Evolutionary conservation across 1,140 invertebrate species (phyloP), one percentile per base, ranked within the genome.

Genomic region (Drosophila baimaii): DNA sequence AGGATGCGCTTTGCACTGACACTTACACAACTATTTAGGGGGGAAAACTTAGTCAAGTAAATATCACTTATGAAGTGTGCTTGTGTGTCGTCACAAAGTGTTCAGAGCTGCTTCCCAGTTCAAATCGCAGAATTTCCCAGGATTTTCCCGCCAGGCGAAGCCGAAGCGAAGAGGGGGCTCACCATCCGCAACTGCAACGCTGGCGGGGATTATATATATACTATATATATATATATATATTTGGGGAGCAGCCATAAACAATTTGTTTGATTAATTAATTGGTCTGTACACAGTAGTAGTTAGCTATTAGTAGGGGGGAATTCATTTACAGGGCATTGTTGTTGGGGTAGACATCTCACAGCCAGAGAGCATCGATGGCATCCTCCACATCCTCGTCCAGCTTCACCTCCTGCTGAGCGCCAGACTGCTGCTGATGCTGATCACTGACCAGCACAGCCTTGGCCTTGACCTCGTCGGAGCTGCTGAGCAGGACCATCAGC

Each of bases 291-390:
- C 17, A n/a, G 33, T 63, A n/a, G 33, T 63, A 54, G 57, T 51
- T 62, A 61, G 51, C 33, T 43, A 39, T 74, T 75, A 75, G 41
- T 47, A 29, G 49, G 47, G 35, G 49, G 47, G 69, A 51, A 19
- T 44, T 41, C 21, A 76, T 75, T 37, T 65, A 65, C 61, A 46
- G 49, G 33, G 37, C 31, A 21, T 33, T 33, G 17, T 33, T n/a
- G 13, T 23, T 44, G 0, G 23, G 21, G 25, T 49, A 49, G 47
- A 25, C 31, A 5, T 49, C 49, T 79, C 71, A 88, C 58, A 88
- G 77, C 84, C 84, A 88, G 29, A 88, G 59, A 39, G 84, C 84
- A 62, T 88, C 84, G 51, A 88, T 84, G 55, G 84, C 84, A 12
- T 88, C 84, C 7, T 89, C 84, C 25, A 88, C 47, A 10, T 88